A percentile compares a stretch with the other conserved stretches of the same genome.
Conservation (phyloP, 2,888 invertebrate species). For the Cephus pygmeus region DNA sequence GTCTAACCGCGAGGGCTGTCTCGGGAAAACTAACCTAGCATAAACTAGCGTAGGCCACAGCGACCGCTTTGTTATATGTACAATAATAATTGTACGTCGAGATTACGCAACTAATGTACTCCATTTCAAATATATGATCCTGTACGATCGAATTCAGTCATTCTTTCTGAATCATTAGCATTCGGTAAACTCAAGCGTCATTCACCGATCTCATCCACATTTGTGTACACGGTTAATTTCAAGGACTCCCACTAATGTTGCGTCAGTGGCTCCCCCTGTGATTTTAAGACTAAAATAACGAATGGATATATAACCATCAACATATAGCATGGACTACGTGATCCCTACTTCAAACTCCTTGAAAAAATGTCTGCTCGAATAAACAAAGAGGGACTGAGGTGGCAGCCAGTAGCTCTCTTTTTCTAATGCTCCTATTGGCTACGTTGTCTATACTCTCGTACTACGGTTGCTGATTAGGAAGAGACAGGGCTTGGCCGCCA, state of each 20-base stretch:
- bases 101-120: background rate
- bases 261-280: background rate
- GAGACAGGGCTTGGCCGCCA: too few species aligned
- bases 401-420: too few species aligned
- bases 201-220: background rate
- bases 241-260: background rate
- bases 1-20: conserved; percentile 2
- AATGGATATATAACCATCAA: too few species aligned
- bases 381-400: too few species aligned
- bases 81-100: background rate
- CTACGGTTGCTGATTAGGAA: too few species aligned
- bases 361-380: too few species aligned
- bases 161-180: background rate
- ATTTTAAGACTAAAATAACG: background rate
- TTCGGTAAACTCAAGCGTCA: background rate
- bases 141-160: background rate
- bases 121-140: background rate
- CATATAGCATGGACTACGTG: too few species aligned
- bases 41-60: background rate
- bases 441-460: too few species aligned
- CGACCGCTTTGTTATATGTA: background rate
- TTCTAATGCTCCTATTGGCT: too few species aligned
- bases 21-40: conserved; percentile 4
- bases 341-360: too few species aligned
- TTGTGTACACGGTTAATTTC: background rate